Evolutionary conservation across 2,888 invertebrate genomes (phyloP).

Genomic region (Eubasilissa splendida): DNA sequence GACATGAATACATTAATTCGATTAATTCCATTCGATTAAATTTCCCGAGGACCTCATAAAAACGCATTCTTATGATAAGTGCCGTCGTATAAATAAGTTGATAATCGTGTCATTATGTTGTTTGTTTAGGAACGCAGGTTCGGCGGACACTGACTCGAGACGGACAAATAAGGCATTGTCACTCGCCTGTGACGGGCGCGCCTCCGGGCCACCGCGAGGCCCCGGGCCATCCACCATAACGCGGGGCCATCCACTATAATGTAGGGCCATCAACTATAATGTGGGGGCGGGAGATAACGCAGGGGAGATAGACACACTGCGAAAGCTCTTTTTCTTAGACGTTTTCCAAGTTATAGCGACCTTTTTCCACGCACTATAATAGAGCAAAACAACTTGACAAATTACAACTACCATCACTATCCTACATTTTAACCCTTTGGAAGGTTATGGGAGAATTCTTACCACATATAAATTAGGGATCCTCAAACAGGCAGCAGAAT

Average conservation of each 20-base stretch:
- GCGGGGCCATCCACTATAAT: constrained; percentile 5
- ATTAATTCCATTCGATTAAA: constrained; percentile 10
- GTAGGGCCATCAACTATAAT: constrained; percentile 3
- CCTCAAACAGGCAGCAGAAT: too few relatives aligned
- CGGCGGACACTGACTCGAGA: background rate
- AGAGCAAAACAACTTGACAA: too few relatives aligned
- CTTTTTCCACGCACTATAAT: too few relatives aligned
- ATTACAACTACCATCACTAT: too few relatives aligned
- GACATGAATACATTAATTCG: constrained; percentile 13
- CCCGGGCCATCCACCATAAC: background rate
- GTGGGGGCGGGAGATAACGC: constrained; percentile 19
- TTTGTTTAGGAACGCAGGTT: constrained; percentile 12
- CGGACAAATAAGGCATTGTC: constrained; percentile 15
- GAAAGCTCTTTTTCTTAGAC: constrained; percentile 8
- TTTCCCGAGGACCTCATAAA: constrained; percentile 16
- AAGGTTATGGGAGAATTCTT: too few relatives aligned
- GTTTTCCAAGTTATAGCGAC: constrained; percentile 23
- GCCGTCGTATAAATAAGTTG: constrained; percentile 35
- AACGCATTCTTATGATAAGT: constrained; percentile 29
- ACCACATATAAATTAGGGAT: too few relatives aligned
- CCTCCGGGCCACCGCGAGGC: background rate
- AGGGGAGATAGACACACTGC: background rate
- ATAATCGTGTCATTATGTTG: constrained; percentile 19
- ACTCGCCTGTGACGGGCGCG: constrained; percentile 24
- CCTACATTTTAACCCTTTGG: too few relatives aligned